phyloP scores from a whole-genome alignment of 2,113 vertebrate genomes.

The Brienomyrus longianalis region DNA sequence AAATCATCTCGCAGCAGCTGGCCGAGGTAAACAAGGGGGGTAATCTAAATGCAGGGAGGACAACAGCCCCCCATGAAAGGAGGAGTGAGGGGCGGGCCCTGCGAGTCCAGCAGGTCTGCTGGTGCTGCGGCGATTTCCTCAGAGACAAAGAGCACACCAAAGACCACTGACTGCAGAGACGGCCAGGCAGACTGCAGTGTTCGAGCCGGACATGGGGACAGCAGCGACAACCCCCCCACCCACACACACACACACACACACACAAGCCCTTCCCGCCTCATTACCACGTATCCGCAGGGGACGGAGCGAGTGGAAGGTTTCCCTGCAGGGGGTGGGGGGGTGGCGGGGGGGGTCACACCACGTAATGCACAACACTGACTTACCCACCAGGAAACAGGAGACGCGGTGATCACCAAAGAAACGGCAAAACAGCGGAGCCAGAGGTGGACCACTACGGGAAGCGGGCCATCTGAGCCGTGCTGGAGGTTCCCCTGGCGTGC shows the following conservation, averaged over 20 bases:
- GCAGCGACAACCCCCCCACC: neutral
- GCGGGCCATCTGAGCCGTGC: neutral
- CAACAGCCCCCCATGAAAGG: slow-evolving; percentile 24
- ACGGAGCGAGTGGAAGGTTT: neutral
- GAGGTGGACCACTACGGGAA: neutral
- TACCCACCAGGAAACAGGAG: neutral
- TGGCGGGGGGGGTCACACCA: too few relatives aligned
- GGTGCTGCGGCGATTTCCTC: neutral
- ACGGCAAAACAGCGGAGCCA: neutral
- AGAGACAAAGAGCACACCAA: neutral
- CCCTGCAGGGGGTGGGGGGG: neutral
- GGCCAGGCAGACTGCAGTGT: neutral
- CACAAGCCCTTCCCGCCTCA: neutral
- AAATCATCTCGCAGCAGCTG: slow-evolving; percentile 73
- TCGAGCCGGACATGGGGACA: neutral
- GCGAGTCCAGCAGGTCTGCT: neutral
- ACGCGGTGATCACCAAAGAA: neutral
- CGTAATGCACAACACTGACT: neutral
- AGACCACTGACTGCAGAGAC: neutral
- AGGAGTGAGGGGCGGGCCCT: neutral
- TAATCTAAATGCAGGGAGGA: slow-evolving; percentile 51
- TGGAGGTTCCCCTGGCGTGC: neutral
- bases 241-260: neutral
- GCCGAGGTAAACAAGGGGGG: slow-evolving; percentile 63
- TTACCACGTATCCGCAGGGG: neutral